Base-by-base conservation (phyloP, 2,797 vertebrate genomes). In the Sebastes iracundus region DNA sequence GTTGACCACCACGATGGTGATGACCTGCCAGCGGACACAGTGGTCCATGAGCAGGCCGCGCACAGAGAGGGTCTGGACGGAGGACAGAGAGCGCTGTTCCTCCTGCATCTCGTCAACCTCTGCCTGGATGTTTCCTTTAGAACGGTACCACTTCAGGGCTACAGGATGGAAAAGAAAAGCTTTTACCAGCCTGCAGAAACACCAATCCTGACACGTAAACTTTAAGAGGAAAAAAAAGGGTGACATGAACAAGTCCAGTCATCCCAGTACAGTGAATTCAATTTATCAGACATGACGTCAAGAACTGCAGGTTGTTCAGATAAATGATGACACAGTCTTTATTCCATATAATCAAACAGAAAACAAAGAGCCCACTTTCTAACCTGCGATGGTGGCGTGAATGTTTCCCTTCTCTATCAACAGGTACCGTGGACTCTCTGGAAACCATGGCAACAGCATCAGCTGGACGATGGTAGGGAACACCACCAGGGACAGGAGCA, bases 351-450 rank as follows among this genome's bases (percentile, higher is more conserved):
- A 53, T 72, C 3, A 56, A 62, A 77, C 4, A 59, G 7, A 8
- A 38, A 11, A 64, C 3, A 3, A 63, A 32, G 22, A 38, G n/a
- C 46, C 12, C 0, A 20, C 4, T 71, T 27, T 80, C 89, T 90
- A 79, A 98, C 97, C 97, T 89, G 90, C 81, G 11, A 97, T 93
- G 53, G 97, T 96, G 66, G 95, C 95, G 0, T 90, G 92, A 75
- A 97, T 0, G 0, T 98, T 94, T 0, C 91, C 94, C 79, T 95
- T 97, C 87, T 98, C 97, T 68, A 98, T 98, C 82, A 98, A 92
- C 77, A 98, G 93, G 90, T 97, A 98, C 0, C 97, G 96, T 0
- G 97, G 97, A 88, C 97, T 98, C 92, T 98, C 97, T 1, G 97
- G 97, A 92, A 98, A 98, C 96, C 96, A 98, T 75, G 95, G 97